These are phyloP conservation scores for Mesocricetus auratus DNA, from an alignment of 2,113 vertebrate genomes.

Conservation along the genomic window DNA sequence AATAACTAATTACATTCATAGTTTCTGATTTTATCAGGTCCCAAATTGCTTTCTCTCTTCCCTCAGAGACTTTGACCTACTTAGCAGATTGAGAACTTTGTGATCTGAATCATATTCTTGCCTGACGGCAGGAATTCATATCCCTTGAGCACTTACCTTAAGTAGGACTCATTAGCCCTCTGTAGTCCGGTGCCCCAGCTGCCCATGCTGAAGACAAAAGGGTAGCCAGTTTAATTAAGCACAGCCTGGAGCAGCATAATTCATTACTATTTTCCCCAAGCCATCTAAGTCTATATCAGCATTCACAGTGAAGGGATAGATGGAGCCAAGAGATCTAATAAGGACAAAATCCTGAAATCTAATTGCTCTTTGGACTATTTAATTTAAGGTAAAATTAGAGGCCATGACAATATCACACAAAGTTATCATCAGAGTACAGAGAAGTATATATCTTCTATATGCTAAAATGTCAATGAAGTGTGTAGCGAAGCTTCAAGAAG, in stretches of 20 bases:
- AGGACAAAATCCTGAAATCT: slow-evolving; percentile 71
- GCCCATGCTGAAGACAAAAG: slow-evolving; percentile 79
- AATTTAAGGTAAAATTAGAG: slow-evolving; percentile 76
- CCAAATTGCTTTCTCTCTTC: slow-evolving; percentile 55
- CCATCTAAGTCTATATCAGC: slow-evolving; percentile 75
- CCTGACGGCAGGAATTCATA: slow-evolving; percentile 72
- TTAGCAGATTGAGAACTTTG: slow-evolving; percentile 71
- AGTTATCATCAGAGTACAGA: slow-evolving; percentile 60
- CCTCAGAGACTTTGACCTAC: slow-evolving; percentile 60
- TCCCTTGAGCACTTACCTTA: slow-evolving; percentile 81
- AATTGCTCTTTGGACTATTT: slow-evolving; percentile 79
- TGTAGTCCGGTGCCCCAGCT: slow-evolving; percentile 71
- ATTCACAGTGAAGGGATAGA: slow-evolving; percentile 61
- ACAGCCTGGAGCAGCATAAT: slow-evolving; percentile 81
- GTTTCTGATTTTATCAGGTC: slow-evolving; percentile 62
- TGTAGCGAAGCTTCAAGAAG: not conserved
- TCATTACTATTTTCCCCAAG: slow-evolving; percentile 81
- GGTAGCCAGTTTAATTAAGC: slow-evolving; percentile 84
- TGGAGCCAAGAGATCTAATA: slow-evolving; percentile 75
- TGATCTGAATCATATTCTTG: slow-evolving; percentile 67
- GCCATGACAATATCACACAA: slow-evolving; percentile 43
- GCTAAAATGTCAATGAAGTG: slow-evolving; percentile 51
- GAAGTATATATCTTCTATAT: slow-evolving; percentile 51
- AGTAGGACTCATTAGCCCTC: slow-evolving; percentile 77
- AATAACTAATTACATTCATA: slow-evolving; percentile 45